Percentiles rank a stretch among this genome's conserved stretches.
Evolutionary conservation across 2,888 invertebrate genomes (phyloP).

Genomic region (Agonopterix subpropinquella): DNA sequence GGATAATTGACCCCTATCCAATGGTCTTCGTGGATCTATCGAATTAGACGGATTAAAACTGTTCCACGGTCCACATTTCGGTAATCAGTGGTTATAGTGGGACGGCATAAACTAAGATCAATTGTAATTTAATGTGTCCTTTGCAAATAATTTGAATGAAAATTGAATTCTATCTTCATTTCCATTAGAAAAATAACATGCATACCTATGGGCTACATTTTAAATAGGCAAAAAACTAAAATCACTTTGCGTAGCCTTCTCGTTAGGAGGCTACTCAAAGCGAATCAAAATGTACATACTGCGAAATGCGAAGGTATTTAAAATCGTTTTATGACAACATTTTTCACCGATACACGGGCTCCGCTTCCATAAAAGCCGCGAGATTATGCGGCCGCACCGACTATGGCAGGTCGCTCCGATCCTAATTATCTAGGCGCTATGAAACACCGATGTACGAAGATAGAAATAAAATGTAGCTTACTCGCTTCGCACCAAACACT

Average conservation of each 20-base stretch:
- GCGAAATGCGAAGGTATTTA: conserved; percentile 52
- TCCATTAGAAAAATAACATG: no score
- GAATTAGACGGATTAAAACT: conserved; percentile 63
- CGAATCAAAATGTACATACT: conserved; percentile 23
- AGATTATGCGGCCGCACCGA: conserved; percentile 58
- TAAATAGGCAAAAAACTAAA: no score
- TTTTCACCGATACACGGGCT: conserved; percentile 59
- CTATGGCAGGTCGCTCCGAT: conserved; percentile 56
- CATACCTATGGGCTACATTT: no score
- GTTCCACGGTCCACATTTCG: conserved; percentile 47
- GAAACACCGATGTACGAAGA: conserved; percentile 53
- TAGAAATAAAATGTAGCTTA: conserved; percentile 13
- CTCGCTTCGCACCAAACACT: no score
- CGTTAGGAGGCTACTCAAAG: conserved; percentile 20
- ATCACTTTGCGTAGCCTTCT: no score
- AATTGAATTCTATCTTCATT: no score
- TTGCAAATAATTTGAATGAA: no score
- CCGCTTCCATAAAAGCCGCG: conserved; percentile 54
- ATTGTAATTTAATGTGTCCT: no score
- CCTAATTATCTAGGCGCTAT: conserved; percentile 61
- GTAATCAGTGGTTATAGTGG: conserved; percentile 1
- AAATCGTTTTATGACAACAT: conserved; percentile 66
- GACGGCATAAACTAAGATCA: no score
- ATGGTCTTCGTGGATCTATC: conserved; percentile 58
- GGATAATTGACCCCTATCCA: conserved; percentile 74